These are phyloP conservation scores for Zaprionus inermis DNA, from an alignment of 1,140 invertebrate species.

Conservation along the genomic window DNA sequence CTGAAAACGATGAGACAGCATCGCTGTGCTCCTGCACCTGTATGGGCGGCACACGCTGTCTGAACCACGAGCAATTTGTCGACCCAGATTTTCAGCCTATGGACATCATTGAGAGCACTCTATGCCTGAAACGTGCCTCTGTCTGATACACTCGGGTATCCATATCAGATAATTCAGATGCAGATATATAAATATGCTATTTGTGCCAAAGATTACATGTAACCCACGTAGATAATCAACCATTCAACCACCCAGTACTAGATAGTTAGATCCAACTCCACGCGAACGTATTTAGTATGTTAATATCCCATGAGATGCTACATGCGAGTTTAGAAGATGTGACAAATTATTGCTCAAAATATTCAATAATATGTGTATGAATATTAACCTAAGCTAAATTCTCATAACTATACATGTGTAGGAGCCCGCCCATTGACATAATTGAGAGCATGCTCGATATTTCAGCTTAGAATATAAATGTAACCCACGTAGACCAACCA, in stretches of 20 bases:
- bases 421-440: too few species aligned
- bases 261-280: constrained; percentile 20
- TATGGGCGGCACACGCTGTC: constrained; percentile 78
- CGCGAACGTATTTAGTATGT: too few species aligned
- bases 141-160: constrained; percentile 59
- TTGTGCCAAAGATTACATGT: background rate
- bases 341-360: too few species aligned
- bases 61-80: constrained; percentile 85
- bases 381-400: too few species aligned
- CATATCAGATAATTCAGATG: background rate
- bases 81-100: constrained; percentile 85
- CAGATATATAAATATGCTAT: background rate
- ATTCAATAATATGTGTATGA: too few species aligned
- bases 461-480: background rate
- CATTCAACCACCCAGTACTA: constrained; percentile 53
- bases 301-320: too few species aligned
- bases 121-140: constrained; percentile 79
- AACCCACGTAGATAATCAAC: constrained; percentile 52
- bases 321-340: too few species aligned
- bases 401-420: too few species aligned
- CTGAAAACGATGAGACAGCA: constrained; percentile 77
- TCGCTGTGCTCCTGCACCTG: constrained; percentile 83
- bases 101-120: constrained; percentile 80
- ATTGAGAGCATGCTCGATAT: too few species aligned
- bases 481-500: constrained; percentile 44